Conservation (phyloP, 2,888 invertebrate genomes). For the Lithophane leautieri region DNA sequence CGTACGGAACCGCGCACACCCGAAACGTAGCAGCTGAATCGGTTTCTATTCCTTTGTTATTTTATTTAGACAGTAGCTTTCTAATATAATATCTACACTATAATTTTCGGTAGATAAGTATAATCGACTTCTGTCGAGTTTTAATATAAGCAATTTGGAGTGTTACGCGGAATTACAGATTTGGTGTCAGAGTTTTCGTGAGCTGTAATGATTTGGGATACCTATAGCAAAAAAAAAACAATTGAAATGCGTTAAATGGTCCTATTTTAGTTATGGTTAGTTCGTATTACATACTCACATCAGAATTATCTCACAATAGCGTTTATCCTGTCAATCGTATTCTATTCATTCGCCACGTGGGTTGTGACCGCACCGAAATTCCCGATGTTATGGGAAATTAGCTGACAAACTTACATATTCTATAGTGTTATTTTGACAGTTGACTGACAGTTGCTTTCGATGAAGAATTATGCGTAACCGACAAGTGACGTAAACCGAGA, state of each 20-base stretch:
- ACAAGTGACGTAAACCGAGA: slow-evolving; percentile 76
- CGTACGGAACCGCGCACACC: slow-evolving; percentile 64
- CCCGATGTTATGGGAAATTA: slow-evolving; percentile 81
- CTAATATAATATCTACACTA: slow-evolving; percentile 73
- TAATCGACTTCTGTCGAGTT: slow-evolving; percentile 57
- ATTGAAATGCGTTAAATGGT: slow-evolving; percentile 7
- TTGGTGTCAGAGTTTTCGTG: slow-evolving; percentile 21
- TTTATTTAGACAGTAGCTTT: slow-evolving; percentile 84
- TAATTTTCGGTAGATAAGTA: slow-evolving; percentile 74
- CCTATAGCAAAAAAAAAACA: slow-evolving; percentile 6
- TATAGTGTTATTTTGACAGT: slow-evolving; percentile 84
- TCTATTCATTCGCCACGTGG: slow-evolving; percentile 67
- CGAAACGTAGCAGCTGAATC: slow-evolving; percentile 76
- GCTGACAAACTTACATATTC: slow-evolving; percentile 75
- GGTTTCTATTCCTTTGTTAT: slow-evolving; percentile 78
- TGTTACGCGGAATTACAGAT: slow-evolving; percentile 57
- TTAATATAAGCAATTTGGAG: slow-evolving; percentile 62
- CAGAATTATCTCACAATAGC: slow-evolving; percentile 55
- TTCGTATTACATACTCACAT: slow-evolving; percentile 29
- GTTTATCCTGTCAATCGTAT: slow-evolving; percentile 61
- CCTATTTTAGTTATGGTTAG: slow-evolving; percentile 19
- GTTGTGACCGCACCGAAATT: slow-evolving; percentile 77
- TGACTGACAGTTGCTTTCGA: slow-evolving; percentile 89
- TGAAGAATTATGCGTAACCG: slow-evolving; percentile 83
- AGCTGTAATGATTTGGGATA: slow-evolving; percentile 14